These are phyloP conservation scores for Aplysina aerophoba DNA, from an alignment of 37 sponge, comb jelly and placozoan species.

Conservation along the genomic window DNA sequence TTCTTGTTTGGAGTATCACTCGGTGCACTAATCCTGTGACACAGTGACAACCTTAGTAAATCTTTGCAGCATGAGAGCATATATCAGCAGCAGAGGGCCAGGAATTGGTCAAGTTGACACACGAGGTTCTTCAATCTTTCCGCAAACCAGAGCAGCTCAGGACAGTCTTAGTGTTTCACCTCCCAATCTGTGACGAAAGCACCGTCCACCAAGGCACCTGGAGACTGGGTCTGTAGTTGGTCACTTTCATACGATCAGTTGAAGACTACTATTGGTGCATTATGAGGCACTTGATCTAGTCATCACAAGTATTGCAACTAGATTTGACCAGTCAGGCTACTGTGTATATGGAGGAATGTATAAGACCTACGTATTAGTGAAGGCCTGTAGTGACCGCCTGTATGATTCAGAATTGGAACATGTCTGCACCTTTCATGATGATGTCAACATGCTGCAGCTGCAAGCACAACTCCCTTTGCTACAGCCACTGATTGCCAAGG, in stretches of 20 bases:
- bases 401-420: neutral
- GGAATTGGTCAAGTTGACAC: too few species aligned
- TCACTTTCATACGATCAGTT: neutral
- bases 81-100: too few species aligned
- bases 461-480: conserved; percentile 27
- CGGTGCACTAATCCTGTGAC: too few species aligned
- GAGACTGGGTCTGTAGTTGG: conserved; percentile 20
- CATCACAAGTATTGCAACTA: neutral
- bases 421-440: neutral
- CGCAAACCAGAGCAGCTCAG: too few species aligned
- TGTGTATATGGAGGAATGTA: conserved; percentile 16
- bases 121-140: too few species aligned
- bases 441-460: neutral
- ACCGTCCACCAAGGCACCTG: conserved; percentile 17
- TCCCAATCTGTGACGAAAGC: conserved; percentile 27
- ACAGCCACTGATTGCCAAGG: neutral
- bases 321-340: conserved; percentile 34
- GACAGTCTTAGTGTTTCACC: too few species aligned
- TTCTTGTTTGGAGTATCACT: conserved; percentile 55
- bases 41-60: too few species aligned
- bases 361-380: conserved; percentile 19
- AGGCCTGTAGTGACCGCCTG: conserved; percentile 13
- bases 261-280: conserved; percentile 2
- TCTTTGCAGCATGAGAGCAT: too few species aligned
- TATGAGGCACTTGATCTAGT: conserved; percentile 37